Evolutionary conservation across 1,140 invertebrate species (phyloP).

Genomic region (Ips typographus): DNA sequence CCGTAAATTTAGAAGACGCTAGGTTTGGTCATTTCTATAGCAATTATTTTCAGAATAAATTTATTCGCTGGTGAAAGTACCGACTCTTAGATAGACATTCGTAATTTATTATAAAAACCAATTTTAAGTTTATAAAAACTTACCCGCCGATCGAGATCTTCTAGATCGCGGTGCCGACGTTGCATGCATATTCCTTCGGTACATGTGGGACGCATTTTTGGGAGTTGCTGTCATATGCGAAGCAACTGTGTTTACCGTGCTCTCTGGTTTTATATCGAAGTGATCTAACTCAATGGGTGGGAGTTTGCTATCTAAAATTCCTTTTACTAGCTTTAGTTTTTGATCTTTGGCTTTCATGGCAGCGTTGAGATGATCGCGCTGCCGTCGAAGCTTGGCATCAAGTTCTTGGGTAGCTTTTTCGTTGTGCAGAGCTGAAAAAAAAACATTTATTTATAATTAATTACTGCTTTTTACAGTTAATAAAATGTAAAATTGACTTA

Average conservation of each 20-base stretch:
- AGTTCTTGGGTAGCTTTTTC: constrained; percentile 68
- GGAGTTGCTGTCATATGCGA: constrained; percentile 12
- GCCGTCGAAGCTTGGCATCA: constrained; percentile 64
- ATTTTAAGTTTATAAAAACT: background rate
- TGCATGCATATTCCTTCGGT: constrained; percentile 18
- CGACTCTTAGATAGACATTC: no score
- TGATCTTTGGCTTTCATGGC: constrained; percentile 57
- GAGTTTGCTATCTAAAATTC: constrained; percentile 54
- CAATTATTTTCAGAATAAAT: no score
- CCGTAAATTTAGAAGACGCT: no score
- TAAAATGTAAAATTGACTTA: background rate
- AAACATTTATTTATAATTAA: no score
- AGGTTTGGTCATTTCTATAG: no score
- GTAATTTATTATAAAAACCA: no score
- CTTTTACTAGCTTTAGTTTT: constrained; percentile 56
- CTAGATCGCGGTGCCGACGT: constrained; percentile 9
- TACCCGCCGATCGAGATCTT: constrained; percentile 37
- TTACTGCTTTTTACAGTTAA: no score
- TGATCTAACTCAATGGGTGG: constrained; percentile 31
- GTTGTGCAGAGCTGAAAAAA: constrained; percentile 60
- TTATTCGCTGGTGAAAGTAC: no score
- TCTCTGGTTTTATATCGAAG: constrained; percentile 5
- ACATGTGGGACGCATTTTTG: constrained; percentile 17
- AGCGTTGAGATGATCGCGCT: constrained; percentile 65
- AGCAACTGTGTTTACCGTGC: constrained; percentile 7